These are phyloP conservation scores for Thumatha senex DNA, from an alignment of 2,888 invertebrate genomes.

Conservation along the genomic window DNA sequence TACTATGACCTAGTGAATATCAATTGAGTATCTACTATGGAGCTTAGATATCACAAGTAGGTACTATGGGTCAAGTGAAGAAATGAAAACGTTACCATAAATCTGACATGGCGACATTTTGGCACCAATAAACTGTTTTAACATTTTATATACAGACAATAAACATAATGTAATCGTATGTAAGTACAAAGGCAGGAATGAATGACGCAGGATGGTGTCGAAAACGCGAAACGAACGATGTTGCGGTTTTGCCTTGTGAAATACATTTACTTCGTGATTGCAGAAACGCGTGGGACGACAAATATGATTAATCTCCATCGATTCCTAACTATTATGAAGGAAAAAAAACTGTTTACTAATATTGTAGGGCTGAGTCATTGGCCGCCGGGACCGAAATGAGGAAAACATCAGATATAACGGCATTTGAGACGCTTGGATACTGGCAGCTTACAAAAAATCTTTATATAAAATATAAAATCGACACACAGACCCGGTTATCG, in stretches of 20 bases:
- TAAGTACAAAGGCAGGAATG: slow-evolving; percentile 65
- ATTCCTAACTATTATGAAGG: slow-evolving; percentile 54
- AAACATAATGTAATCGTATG: slow-evolving; percentile 45
- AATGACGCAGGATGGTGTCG: slow-evolving; percentile 80
- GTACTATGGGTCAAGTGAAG: slow-evolving; percentile 3
- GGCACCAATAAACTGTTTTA: slow-evolving; percentile 39
- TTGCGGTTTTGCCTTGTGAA: slow-evolving; percentile 80
- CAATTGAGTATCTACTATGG: neutral
- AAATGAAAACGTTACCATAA: slow-evolving; percentile 10
- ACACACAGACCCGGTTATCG: slow-evolving; percentile 28
- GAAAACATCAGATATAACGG: slow-evolving; percentile 9
- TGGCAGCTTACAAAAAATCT: slow-evolving; percentile 11
- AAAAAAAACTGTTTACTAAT: slow-evolving; percentile 34
- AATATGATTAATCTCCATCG: slow-evolving; percentile 72
- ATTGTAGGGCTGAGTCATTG: slow-evolving; percentile 21
- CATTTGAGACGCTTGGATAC: slow-evolving; percentile 11
- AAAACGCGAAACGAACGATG: slow-evolving; percentile 80
- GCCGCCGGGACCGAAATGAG: slow-evolving; percentile 19
- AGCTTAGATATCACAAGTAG: slow-evolving; percentile 1
- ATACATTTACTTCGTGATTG: slow-evolving; percentile 73
- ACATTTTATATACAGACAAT: slow-evolving; percentile 42
- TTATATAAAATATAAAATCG: slow-evolving; percentile 9
- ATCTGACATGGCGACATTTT: slow-evolving; percentile 24
- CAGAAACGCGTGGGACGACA: slow-evolving; percentile 79
- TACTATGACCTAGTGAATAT: slow-evolving; percentile 1